Evolutionary conservation across 2,113 vertebrate genomes (phyloP), one percentile per base, ranked within the genome.

Genomic region (Tachycineta bicolor): DNA sequence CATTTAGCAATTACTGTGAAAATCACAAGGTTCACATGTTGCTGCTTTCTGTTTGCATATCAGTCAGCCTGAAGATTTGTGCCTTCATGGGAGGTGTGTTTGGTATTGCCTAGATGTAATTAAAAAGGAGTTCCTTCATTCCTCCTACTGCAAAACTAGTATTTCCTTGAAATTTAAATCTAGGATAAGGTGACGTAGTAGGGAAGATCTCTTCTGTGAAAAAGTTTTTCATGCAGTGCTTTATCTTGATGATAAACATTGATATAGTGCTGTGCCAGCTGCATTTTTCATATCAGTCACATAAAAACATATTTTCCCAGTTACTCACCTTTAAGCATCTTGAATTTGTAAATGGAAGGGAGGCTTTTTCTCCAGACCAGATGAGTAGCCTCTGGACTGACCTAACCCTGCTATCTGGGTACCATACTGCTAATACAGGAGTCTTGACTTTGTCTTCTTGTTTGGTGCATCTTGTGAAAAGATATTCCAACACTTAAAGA

Each of bases 111-210:
- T 83, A 60, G 43, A 83, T 74, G 12, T 65, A 65, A 41, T 80
- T 69, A 59, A 95, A 92, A 84, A 37, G 6, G 83, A 86, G 26
- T 17, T 58, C 39, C 79, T 64, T 89, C 50, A 64, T 93, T 85
- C 44, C 34, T 93, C 46, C 43, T 14, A 31, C 80, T 67, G 93
- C 84, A 83, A 96, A 92, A 70, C 21, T 26, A 59, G 4, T 37
- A 21, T 77, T 96, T 94, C 53, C 62, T 91, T 90, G 75, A 84
- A 88, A 94, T 83, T 70, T 85, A 77, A 87, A 83, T 87, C 49
- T 84, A 67, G 64, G 34, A 52, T 88, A 93, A 94, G 56, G 68
- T 78, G 55, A 59, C 52, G 26, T 69, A 68, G 22, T 34, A 88
- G 47, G 43, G 28, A 75, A 71, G 56, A 29, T 80, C 5, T 50